Evolutionary conservation across 2,888 invertebrate species (phyloP), one percentile per base, ranked within the genome.

Genomic region (Axea sp.): DNA sequence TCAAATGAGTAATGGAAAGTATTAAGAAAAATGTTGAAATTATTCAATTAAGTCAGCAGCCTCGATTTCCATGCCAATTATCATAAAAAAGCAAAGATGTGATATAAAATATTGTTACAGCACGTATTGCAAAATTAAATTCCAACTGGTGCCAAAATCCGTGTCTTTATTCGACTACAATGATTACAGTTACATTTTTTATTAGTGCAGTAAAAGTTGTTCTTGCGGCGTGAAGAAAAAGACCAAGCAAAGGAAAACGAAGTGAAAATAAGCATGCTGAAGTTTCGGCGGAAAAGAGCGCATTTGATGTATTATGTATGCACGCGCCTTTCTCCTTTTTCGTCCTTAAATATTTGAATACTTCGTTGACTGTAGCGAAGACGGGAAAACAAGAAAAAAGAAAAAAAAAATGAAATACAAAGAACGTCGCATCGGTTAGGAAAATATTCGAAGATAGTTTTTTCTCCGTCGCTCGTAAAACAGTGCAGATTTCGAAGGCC

Each of bases 271-370:
- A 55, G 47, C 67, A 28, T 39, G 45, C 39, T 28, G 53, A 43
- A 51, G 51, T 51, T 53, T 53, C 19, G 57, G 49, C 31, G 57
- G 39, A 57, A 67, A 67, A 67, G 41, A 55, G 35, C 57, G 19
- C 43, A 47, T 57, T 57, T 55, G 43, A 85, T 86, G 84, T 81
- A 86, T 87, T 81, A 86, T 86, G 85, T 85, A 86, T 85, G 77
- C 69, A 49, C 76, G 78, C 80, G 80, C 79, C 83, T 82, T 85
- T 84, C 78, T 79, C 82, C 82, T 85, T 86, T 87, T 86, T 84
- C 83, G 82, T 83, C 82, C 85, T 86, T 86, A 84, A 86, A 86
- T 87, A 86, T 87, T 87, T 86, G 84, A 87, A 86, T 85, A 84
- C 80, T 77, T 81, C 78, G 81, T 82, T 82, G 82, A 77, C 75